phyloP scores from a whole-genome alignment of 2,888 invertebrate species.

The Lasioglossum villosulum region DNA sequence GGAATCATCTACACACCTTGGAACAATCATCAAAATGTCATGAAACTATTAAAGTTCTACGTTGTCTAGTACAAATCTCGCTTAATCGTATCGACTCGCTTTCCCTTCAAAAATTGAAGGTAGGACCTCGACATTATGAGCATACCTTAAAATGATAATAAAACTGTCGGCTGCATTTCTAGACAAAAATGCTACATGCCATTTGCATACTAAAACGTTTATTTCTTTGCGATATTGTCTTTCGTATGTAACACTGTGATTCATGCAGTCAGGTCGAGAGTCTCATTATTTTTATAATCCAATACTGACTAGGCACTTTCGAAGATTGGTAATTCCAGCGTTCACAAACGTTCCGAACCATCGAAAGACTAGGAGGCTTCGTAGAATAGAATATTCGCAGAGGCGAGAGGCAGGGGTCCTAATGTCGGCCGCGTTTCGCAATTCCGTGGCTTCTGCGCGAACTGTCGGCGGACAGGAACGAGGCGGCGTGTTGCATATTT shows the following conservation, averaged over 20 bases:
- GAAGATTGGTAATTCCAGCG: neutral
- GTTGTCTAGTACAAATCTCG: neutral
- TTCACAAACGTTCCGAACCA: neutral
- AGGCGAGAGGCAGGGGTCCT: neutral
- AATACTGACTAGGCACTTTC: too few species aligned
- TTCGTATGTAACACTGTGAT: neutral
- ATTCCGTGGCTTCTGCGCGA: slow-evolving; percentile 31
- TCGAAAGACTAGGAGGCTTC: neutral
- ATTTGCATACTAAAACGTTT: neutral
- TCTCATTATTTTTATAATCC: neutral
- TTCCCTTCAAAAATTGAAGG: too few species aligned
- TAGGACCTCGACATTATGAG: too few species aligned
- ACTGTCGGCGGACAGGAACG: slow-evolving; percentile 8
- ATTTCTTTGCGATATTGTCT: neutral
- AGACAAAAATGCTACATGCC: too few species aligned
- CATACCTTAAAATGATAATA: too few species aligned
- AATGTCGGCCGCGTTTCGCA: slow-evolving; percentile 14
- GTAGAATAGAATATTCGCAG: slow-evolving; percentile 8
- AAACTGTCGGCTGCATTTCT: too few species aligned
- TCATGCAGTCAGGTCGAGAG: neutral
- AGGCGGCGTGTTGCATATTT: slow-evolving; percentile 79
- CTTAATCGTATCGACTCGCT: too few species aligned
- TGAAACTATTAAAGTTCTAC: neutral
- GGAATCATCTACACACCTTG: neutral
- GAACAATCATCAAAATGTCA: neutral